Evolutionary conservation across 1,140 invertebrate species (phyloP), one percentile per base, ranked within the genome.

Genomic region (Eubasilissa regina): DNA sequence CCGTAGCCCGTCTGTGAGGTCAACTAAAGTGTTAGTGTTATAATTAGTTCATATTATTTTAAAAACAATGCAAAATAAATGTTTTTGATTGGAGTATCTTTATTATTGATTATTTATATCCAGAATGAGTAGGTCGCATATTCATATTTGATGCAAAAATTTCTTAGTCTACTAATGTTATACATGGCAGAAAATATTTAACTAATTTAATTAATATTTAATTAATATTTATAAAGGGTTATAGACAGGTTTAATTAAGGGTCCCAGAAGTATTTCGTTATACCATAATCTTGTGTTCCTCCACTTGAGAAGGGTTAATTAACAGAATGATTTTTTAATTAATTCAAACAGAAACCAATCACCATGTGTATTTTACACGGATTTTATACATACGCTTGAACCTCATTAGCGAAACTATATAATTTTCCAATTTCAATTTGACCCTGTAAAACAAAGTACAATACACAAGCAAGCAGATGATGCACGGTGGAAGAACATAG

Each of bases 1-100:
- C 85, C 86, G 78, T 89, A 89, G 7, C 86, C 87, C 76, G 87
- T 85, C 85, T 89, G 87, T 12, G 25, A 70, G 13, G 51, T 74
- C 35, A 74, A 35, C 55, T 43, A 19, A 0, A 55, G 44, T 15
- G 21, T 19, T 60, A 11, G 15, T 60, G 3, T 60, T n/a, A 19
- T 60, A 19, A n/a, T 19, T 25, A 60, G 17, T 60, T 19, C 3
- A 60, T 60, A 19, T 60, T 60, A 60, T 15, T 60, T 60, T 25
- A 25, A 60, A 12, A 60, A 60, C 58, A 60, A 11, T n/a, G 17
- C 15, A 51, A 35, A 62, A 62, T 21, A 21, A 35, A 4, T 19
- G 17, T 19, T 62, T 62, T 35, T 35, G 25, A 35, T 35, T 6
- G 6, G 25, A 3, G 25, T 3, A 35, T 35, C 6, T 35, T 35